Evolutionary conservation across 1,140 invertebrate species (phyloP), one percentile per base, ranked within the genome.

Genomic region (Lasioglossum baleicum): DNA sequence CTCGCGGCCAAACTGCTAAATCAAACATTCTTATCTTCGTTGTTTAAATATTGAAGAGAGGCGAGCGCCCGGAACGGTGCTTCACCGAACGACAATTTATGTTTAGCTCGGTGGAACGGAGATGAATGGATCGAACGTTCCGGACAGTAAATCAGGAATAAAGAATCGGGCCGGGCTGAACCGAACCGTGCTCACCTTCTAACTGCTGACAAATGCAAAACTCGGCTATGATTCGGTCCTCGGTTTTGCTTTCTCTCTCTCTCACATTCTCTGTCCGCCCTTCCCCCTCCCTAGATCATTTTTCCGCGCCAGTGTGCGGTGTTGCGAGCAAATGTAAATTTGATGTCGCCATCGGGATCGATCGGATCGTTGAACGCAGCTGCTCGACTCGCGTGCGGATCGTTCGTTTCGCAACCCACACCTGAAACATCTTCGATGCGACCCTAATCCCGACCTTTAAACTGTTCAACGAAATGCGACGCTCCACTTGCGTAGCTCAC

Each of bases 11-110:
- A 35, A 35, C 35, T 0, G 44, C 13, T 11, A 15, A 58, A n/a
- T 5, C 26, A 31, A n/a, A 15, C 2, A 63, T 63, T 7, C 22
- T 48, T 63, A 40, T 11, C n/a, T 8, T 0, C 26, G 4, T 0
- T 48, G 63, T 73, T 40, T 63, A n/a, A 63, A 64, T 73, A 35
- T 74, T 35, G 20, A n/a, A 73, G 64, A 11, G 35, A 42, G 11
- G 1, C 20, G 10, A 22, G n/a, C 40, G 20, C 44, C 2, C 2
- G 35, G 44, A 48, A 6, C 35, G 2, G 15, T 17, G 0, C 2
- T 5, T 5, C 7, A 63, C 10, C 44, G 44, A 48, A 48, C 44
- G 44, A 17, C 4, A 42, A 40, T 20, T 64, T 40, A 8, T 8
- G 13, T 10, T 7, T 1, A 10, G 8, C 15, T n/a, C 15, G 6